A percentile compares a stretch with the other conserved stretches of the same genome.
phyloP scores from a whole-genome alignment of 2,888 invertebrate genomes.

The Thera obeliscata region DNA sequence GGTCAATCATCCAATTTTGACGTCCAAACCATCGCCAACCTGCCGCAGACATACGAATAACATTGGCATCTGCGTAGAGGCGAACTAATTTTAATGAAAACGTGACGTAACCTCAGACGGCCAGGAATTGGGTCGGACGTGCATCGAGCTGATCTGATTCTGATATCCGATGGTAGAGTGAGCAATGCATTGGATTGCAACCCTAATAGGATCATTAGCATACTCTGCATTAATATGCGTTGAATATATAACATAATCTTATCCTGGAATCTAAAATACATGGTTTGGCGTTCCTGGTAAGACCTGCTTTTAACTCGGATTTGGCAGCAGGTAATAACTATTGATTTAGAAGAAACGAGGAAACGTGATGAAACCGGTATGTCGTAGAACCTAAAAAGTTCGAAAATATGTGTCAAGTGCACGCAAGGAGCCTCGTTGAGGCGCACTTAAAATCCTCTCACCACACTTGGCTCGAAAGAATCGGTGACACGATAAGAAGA shows the following conservation, averaged over 20 bases:
- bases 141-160: constrained; percentile 36
- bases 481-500: too few relatives aligned
- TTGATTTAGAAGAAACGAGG: too few relatives aligned
- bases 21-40: neutral
- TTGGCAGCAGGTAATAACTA: too few relatives aligned
- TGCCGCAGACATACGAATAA: neutral
- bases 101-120: constrained; percentile 47
- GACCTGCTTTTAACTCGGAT: neutral
- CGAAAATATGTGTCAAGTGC: too few relatives aligned
- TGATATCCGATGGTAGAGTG: neutral
- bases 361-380: too few relatives aligned
- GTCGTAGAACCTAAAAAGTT: too few relatives aligned
- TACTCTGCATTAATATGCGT: neutral
- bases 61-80: constrained; percentile 5
- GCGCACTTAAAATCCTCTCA: too few relatives aligned
- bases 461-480: too few relatives aligned
- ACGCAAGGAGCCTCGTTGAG: too few relatives aligned
- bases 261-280: neutral
- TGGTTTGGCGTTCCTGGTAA: neutral
- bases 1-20: neutral
- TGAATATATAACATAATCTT: neutral
- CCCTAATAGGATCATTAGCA: constrained; percentile 6
- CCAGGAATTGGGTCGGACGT: constrained; percentile 58
- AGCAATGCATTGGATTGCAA: constrained; percentile 4
- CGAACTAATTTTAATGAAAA: constrained; percentile 46